Evolutionary conservation across 2,113 vertebrate genomes (phyloP).

Genomic region (Onychostruthus taczanowskii): DNA sequence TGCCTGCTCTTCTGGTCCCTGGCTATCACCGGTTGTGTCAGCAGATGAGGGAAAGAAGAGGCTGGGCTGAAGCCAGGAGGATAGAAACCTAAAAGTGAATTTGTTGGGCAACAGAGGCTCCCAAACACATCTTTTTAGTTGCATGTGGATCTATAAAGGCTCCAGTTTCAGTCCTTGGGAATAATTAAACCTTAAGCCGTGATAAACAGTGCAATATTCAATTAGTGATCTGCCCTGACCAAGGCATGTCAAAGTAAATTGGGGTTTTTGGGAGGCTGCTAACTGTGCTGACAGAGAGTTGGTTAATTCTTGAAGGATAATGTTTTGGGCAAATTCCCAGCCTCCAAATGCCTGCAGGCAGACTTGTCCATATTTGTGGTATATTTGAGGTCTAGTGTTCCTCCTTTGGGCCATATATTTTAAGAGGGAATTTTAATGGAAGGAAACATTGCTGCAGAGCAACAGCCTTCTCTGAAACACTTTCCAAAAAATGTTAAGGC

Average conservation of each 20-base stretch:
- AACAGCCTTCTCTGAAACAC: not conserved
- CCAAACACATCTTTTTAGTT: not conserved
- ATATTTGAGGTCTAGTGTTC: conserved; percentile 1
- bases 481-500: not conserved
- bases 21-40: not conserved
- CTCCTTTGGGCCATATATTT: conserved; percentile 33
- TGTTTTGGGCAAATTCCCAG: conserved; percentile 27
- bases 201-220: not conserved
- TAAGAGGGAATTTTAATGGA: conserved; percentile 33
- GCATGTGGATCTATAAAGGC: not conserved
- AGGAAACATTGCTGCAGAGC: conserved; percentile 7
- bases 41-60: not conserved
- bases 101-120: not conserved
- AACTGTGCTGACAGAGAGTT: conserved; percentile 4
- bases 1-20: not conserved
- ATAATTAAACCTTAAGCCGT: not conserved
- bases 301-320: conserved; percentile 23
- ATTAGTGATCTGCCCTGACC: not conserved
- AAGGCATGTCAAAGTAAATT: not conserved
- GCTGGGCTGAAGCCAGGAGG: not conserved
- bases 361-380: conserved; percentile 37
- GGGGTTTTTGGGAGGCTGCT: not conserved
- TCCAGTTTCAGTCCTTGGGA: not conserved
- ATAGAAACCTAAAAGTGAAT: not conserved
- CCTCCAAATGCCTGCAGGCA: conserved; percentile 22